These are phyloP conservation scores for Corythornis vintsioides DNA, from an alignment of 2,113 vertebrate species.

Conservation along the genomic window DNA sequence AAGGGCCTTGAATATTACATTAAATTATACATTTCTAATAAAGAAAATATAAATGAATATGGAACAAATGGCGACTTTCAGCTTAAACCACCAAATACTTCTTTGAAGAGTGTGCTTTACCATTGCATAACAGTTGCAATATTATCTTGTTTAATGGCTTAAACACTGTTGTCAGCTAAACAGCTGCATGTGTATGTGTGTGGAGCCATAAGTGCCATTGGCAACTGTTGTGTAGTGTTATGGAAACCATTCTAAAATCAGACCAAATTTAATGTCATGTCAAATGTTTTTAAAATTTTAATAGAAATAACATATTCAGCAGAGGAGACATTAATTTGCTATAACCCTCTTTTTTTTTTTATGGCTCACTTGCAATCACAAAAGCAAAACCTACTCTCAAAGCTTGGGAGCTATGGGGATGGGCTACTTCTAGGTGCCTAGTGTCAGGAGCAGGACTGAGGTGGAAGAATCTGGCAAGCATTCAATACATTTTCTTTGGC, in stretches of 20 bases:
- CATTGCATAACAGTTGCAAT: constrained; percentile 8
- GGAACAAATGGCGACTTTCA: constrained; percentile 48
- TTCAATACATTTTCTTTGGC: background rate
- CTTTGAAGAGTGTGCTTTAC: background rate
- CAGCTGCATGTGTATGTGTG: background rate
- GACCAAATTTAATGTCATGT: constrained; percentile 18
- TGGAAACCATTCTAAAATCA: constrained; percentile 30
- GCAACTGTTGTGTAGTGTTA: constrained; percentile 34
- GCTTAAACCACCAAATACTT: constrained; percentile 20
- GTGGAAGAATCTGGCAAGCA: constrained; percentile 22
- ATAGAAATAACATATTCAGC: constrained; percentile 61
- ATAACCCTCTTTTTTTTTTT: background rate
- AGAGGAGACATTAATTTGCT: constrained; percentile 50
- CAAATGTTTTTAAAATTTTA: constrained; percentile 55
- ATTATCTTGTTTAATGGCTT: constrained; percentile 49
- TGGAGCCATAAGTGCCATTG: constrained; percentile 4
- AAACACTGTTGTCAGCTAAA: constrained; percentile 33
- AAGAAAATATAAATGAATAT: constrained; percentile 70
- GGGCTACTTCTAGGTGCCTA: background rate
- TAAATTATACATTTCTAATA: constrained; percentile 73
- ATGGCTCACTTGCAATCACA: background rate
- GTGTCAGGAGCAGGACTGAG: background rate
- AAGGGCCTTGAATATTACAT: constrained; percentile 52
- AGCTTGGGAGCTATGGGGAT: background rate
- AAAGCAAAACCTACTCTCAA: constrained; percentile 41